These are phyloP conservation scores for Ivindomyrus marchei DNA, from an alignment of 2,113 vertebrate species.

Conservation along the genomic window DNA sequence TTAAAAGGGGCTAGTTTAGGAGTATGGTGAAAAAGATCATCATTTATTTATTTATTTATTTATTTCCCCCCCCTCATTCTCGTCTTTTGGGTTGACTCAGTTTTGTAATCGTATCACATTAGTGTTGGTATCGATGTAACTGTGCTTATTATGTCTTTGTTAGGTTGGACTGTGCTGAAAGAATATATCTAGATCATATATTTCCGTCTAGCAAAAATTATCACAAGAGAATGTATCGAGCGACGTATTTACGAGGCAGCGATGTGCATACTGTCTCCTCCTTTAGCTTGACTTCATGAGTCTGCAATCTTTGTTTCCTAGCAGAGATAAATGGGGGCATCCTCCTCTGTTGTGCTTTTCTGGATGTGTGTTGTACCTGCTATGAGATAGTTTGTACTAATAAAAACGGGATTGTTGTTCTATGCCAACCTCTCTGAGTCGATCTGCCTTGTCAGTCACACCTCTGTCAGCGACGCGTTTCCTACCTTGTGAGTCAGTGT, in stretches of 20 bases:
- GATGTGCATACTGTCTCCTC: slow-evolving; percentile 31
- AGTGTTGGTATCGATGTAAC: slow-evolving; percentile 46
- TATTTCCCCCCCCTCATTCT: neutral
- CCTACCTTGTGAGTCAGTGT: neutral
- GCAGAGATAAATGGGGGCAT: slow-evolving; percentile 51
- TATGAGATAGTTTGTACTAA: slow-evolving; percentile 67
- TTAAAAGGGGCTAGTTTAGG: slow-evolving; percentile 41
- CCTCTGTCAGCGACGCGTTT: neutral
- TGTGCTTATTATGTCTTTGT: slow-evolving; percentile 54
- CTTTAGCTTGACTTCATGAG: slow-evolving; percentile 32
- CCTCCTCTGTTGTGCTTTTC: slow-evolving; percentile 65
- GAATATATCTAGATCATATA: slow-evolving; percentile 55
- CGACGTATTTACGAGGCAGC: slow-evolving; percentile 35
- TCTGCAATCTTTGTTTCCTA: slow-evolving; percentile 39
- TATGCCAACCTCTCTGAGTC: slow-evolving; percentile 39
- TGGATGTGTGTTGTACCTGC: slow-evolving; percentile 66
- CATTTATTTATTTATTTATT: slow-evolving; percentile 26
- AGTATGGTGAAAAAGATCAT: slow-evolving; percentile 31
- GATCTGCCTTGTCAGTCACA: neutral
- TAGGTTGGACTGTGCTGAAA: slow-evolving; percentile 59
- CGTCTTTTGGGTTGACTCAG: slow-evolving; percentile 18
- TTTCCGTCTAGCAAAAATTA: slow-evolving; percentile 37
- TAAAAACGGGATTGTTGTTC: slow-evolving; percentile 66
- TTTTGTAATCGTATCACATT: slow-evolving; percentile 36
- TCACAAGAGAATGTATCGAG: slow-evolving; percentile 39